Evolutionary conservation across 2,113 vertebrate species (phyloP).

Genomic region (Neopipo cinnamomea): DNA sequence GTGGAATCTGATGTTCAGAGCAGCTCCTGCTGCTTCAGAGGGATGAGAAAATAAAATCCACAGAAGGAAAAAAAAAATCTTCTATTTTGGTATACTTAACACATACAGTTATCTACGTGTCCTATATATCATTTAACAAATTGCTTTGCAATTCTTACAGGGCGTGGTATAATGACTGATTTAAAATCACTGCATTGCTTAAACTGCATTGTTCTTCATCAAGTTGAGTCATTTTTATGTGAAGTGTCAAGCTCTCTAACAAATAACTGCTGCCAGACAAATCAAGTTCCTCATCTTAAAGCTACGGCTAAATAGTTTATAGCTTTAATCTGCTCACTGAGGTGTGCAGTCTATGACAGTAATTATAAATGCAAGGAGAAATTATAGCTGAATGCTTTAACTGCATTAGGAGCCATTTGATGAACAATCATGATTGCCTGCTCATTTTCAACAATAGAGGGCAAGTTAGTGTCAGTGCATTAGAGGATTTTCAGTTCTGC

Average conservation of each 20-base stretch:
- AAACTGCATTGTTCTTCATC: constrained; percentile 84
- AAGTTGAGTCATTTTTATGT: constrained; percentile 88
- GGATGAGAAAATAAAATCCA: background rate
- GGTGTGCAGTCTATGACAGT: constrained; percentile 99
- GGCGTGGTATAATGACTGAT: constrained; percentile 80
- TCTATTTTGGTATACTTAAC: constrained; percentile 69
- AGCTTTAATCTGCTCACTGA: constrained; percentile 99
- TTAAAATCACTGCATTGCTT: constrained; percentile 84
- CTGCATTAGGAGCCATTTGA: constrained; percentile 99
- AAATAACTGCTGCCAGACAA: constrained; percentile 94
- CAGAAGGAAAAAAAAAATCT: background rate
- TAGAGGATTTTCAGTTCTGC: constrained; percentile 90
- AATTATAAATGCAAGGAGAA: constrained; percentile 99
- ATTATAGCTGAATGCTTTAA: constrained; percentile 99
- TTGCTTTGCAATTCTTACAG: constrained; percentile 74
- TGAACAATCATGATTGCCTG: constrained; percentile 97
- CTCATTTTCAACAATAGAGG: constrained; percentile 99
- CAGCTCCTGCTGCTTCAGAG: constrained; percentile 2
- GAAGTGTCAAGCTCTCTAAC: constrained; percentile 91
- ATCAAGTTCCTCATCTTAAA: constrained; percentile 92
- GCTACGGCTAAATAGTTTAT: constrained; percentile 99
- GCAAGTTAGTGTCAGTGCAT: constrained; percentile 96
- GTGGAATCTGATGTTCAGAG: background rate
- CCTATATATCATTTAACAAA: constrained; percentile 78
- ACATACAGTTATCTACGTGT: constrained; percentile 56